phyloP scores from a whole-genome alignment of 2,797 vertebrate genomes.

The Acanthurus leucopareius region DNA sequence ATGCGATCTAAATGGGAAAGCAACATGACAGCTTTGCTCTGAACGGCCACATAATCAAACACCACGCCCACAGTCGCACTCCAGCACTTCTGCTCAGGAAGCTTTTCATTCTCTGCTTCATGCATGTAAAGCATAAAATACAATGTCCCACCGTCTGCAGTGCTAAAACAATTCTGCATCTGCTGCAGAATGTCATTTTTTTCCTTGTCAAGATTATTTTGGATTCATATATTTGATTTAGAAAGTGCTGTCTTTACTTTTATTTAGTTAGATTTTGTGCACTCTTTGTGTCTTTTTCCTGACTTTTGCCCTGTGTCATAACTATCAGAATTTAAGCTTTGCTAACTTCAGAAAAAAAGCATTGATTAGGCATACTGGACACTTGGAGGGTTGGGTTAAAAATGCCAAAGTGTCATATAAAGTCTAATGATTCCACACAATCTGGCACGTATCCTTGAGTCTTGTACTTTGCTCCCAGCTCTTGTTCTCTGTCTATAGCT shows the following conservation, averaged over 20 bases:
- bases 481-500: slow-evolving; percentile 2
- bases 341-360: too few relatives aligned
- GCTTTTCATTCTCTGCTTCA: slow-evolving; percentile 29
- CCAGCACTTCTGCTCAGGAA: slow-evolving; percentile 52
- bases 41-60: slow-evolving; percentile 77
- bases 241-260: neutral
- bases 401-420: neutral
- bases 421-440: slow-evolving; percentile 11
- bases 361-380: neutral
- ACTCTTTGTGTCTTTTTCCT: too few relatives aligned
- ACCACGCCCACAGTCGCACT: slow-evolving; percentile 67
- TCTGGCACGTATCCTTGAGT: slow-evolving; percentile 1
- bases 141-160: slow-evolving; percentile 17
- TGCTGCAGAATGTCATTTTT: slow-evolving; percentile 14
- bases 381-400: neutral
- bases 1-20: slow-evolving; percentile 78
- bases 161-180: slow-evolving; percentile 10
- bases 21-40: slow-evolving; percentile 79
- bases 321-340: too few relatives aligned
- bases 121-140: slow-evolving; percentile 54
- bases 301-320: too few relatives aligned
- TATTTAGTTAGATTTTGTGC: neutral
- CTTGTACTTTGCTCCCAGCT: slow-evolving; percentile 13
- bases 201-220: neutral
- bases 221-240: too few relatives aligned